Base-by-base conservation (phyloP, 2,113 vertebrate genomes). In the Emydocephalus ijimae region DNA sequence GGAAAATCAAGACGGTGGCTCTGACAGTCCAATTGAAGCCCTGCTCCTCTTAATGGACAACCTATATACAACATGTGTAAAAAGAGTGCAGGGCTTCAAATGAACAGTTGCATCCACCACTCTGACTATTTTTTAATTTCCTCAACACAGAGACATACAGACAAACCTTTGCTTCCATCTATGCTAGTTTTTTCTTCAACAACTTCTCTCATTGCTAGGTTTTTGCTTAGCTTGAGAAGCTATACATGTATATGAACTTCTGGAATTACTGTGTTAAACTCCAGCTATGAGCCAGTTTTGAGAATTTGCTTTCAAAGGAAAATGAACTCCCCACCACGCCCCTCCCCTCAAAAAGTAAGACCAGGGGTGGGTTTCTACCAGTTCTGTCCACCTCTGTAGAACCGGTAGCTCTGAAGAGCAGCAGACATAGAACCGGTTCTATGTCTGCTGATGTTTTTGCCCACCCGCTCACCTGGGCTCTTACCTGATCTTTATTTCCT, bases 291-390 rank as follows among this genome's bases (percentile, higher is more conserved):
- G 15, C 34, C 15, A 8, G 34, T 39, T 81, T 81, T 81, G 18
- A 81, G 18, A 81, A 81, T 81, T 81, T 21, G 18, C 18, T 81
- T 81, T 43, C 18, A 21, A 81, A 81, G 34, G 74, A 81, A 34
- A 43, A 21, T 3, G 0, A 81, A 20, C 69, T 21, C 6, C 2
- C 1, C 24, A 24, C 9, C 43, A 26, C 4, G 0, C 3, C 5
- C 21, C 24, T 2, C 12, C 21, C 26, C 85, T 24, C 3, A n/a
- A 87, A 48, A 48, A 88, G 5, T 52, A 29, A 52, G 50, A 45
- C 10, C 23, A 2, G 45, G 45, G 45, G 5, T 45, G 45, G 45
- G 5, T 45, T 45, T 45, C 45, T 45, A 45, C 45, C 45, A 5
- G 5, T 45, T 45, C 45, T 45, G 45, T 45, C 45, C 45, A 45